Evolutionary conservation across 2,113 vertebrate genomes (phyloP).

Genomic region (Sander vitreus): DNA sequence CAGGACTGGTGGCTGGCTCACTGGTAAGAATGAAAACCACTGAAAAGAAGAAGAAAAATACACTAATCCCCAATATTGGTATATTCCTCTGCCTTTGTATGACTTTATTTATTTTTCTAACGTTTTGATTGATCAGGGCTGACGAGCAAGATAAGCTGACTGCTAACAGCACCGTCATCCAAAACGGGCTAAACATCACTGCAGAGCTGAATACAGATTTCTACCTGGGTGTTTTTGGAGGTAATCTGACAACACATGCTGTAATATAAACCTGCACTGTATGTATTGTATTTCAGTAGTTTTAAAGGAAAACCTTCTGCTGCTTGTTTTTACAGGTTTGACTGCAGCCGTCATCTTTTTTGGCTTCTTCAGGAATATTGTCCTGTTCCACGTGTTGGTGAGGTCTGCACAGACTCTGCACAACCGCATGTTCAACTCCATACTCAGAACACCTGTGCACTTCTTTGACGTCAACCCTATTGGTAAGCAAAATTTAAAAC

Average conservation of each 20-base stretch:
- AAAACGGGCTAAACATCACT: constrained; percentile 54
- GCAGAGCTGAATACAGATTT: constrained; percentile 82
- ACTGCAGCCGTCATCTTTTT: constrained; percentile 87
- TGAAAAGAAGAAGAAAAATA: background rate
- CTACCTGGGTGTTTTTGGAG: constrained; percentile 93
- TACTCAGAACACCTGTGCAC: constrained; percentile 89
- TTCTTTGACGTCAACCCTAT: constrained; percentile 97
- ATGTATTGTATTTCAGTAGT: rapidly evolving
- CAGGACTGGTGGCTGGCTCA: constrained; percentile 98
- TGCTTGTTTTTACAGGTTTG: constrained; percentile 84
- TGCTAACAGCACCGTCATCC: constrained; percentile 13
- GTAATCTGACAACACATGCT: constrained; percentile 70
- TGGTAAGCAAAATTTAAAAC: constrained; percentile 82
- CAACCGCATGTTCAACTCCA: constrained; percentile 91
- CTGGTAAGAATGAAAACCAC: constrained; percentile 86
- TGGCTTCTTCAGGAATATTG: constrained; percentile 86
- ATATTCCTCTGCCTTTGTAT: background rate
- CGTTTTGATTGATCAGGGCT: constrained; percentile 65
- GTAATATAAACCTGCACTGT: background rate
- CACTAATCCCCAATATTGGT: background rate
- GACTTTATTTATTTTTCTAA: background rate
- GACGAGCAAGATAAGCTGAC: constrained; percentile 73
- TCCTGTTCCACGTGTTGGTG: constrained; percentile 90
- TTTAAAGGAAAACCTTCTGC: background rate
- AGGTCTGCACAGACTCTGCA: constrained; percentile 88